Base-by-base conservation (phyloP, 2,113 vertebrate genomes). In the Lanius collurio region DNA sequence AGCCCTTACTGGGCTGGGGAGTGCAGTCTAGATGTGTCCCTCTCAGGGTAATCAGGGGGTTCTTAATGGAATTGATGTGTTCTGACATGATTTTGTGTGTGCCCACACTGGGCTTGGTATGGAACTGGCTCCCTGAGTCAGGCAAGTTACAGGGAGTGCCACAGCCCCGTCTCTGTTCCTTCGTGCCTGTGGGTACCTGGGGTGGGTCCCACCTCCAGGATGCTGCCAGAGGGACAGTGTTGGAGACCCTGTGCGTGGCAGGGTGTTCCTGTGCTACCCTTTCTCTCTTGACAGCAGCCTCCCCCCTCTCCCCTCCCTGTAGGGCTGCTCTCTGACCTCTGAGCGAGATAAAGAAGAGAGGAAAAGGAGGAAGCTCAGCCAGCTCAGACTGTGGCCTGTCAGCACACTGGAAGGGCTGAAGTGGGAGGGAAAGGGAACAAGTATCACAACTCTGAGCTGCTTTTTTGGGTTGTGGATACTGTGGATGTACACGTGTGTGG, bases 401-500 rank as follows among this genome's bases (percentile, higher is more conserved):
- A 47, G 67, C 39, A 27, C 24, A 10, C 3, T 39, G 16, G 47
- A 24, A 55, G 17, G 15, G 31, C 5, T 60, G 33, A 41, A n/a
- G 7, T 24, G 3, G 15, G 4, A 9, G 4, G 5, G 1, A 21
- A 65, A 35, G 13, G 31, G 53, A 83, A 4, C 8, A 31, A 23
- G 14, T 11, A 3, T 15, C 33, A 18, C 33, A 41, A 1, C 8
- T 55, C 15, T 14, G 39, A 76, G 44, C 30, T 63, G 22, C 42
- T 22, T 30, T 56, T 68, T 30, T 33, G 47, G 13, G 8, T 19
- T 42, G 26, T 33, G 35, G 10, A 13, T 55, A 30, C 33, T 78
- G 75, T 4, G 19, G 37, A 9, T 0, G 1, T 33, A 4, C 3
- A 1, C 0, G 2, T 4, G 7, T 23, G 35, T 64, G 27, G 26